Evolutionary conservation across 2,113 vertebrate species (phyloP).

Genomic region (Haemorhous mexicanus): DNA sequence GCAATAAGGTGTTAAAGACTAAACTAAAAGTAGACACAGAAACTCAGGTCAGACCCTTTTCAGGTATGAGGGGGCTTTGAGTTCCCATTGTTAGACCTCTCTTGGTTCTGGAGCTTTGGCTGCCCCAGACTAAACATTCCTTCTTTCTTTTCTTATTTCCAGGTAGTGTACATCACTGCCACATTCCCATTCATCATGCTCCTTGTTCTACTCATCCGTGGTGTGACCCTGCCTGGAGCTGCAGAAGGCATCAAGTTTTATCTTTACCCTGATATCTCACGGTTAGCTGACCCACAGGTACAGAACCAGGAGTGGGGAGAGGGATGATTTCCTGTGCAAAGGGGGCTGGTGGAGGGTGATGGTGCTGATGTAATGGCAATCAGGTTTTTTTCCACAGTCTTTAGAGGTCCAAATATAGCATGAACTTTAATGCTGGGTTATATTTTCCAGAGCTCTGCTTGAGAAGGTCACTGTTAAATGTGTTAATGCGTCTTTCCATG

Average conservation of each 20-base stretch:
- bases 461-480: constrained; percentile 9
- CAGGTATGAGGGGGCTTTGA: neutral
- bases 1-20: neutral
- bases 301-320: neutral
- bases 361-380: neutral
- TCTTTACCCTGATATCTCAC: constrained; percentile 90
- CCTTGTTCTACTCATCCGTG: constrained; percentile 91
- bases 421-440: neutral
- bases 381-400: neutral
- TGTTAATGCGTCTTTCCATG: constrained; percentile 36
- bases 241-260: constrained; percentile 97
- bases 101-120: neutral
- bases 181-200: constrained; percentile 98
- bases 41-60: neutral
- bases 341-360: neutral
- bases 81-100: neutral
- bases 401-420: neutral
- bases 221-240: constrained; percentile 95
- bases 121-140: neutral
- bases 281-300: constrained; percentile 94
- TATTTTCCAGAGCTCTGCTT: constrained; percentile 48
- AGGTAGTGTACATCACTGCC: constrained; percentile 94
- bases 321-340: neutral
- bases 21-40: neutral
- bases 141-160: neutral